Evolutionary conservation across 2,888 invertebrate species (phyloP).

Genomic region (Caenorhabditis afra): DNA sequence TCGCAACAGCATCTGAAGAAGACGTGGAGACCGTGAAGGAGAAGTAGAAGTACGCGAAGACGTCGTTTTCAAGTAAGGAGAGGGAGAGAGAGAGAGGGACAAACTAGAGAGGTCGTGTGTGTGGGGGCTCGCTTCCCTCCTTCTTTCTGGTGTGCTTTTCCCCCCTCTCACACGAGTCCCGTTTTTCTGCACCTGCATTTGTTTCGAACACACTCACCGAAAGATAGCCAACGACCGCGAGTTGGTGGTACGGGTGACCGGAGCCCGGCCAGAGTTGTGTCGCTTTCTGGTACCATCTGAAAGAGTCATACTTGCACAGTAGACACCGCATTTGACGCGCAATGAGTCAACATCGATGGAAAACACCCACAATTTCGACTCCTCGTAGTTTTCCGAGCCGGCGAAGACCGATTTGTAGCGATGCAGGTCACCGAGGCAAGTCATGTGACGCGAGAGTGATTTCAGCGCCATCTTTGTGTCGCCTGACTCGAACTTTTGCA

Average conservation of each 20-base stretch:
- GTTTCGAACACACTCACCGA: constrained; percentile 74
- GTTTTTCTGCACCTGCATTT: too few relatives aligned
- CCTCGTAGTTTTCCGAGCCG: constrained; percentile 86
- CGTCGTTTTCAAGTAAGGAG: too few relatives aligned
- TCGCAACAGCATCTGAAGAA: constrained; percentile 72
- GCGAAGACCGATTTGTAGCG: constrained; percentile 89
- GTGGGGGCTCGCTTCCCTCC: too few relatives aligned
- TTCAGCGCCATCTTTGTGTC: constrained; percentile 66
- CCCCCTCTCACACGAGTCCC: too few relatives aligned
- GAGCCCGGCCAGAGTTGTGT: constrained; percentile 94
- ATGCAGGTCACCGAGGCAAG: constrained; percentile 93
- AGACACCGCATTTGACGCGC: too few relatives aligned
- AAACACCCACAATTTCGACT: constrained; percentile 54
- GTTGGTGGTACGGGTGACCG: constrained; percentile 94
- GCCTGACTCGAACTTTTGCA: constrained; percentile 16
- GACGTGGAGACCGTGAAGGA: too few relatives aligned
- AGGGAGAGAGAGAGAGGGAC: too few relatives aligned
- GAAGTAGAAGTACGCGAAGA: too few relatives aligned
- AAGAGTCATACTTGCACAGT: too few relatives aligned
- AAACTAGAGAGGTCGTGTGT: too few relatives aligned
- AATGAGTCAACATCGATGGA: too few relatives aligned
- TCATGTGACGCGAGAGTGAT: constrained; percentile 90
- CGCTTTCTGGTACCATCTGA: constrained; percentile 90
- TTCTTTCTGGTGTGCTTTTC: too few relatives aligned
- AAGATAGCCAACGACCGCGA: constrained; percentile 89